phyloP scores from a whole-genome alignment of 2,113 vertebrate genomes.

The Podocnemis expansa region DNA sequence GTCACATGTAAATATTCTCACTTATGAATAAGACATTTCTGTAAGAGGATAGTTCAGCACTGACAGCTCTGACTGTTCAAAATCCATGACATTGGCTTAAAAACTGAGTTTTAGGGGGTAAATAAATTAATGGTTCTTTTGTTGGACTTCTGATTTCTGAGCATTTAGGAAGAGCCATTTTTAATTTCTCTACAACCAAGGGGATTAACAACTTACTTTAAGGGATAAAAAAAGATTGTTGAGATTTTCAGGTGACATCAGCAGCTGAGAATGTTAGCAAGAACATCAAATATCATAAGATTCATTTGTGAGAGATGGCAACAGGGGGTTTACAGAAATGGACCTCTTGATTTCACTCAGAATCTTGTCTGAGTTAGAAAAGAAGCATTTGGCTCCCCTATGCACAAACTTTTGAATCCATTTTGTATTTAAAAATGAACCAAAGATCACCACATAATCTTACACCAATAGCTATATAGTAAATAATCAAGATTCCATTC shows the following conservation, averaged over 20 bases:
- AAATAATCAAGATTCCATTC: not conserved
- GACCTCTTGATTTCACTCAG: not conserved
- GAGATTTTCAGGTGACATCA: not conserved
- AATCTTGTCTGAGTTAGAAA: not conserved
- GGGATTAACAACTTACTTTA: not conserved
- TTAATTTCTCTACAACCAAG: not conserved
- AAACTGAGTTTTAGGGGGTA: not conserved
- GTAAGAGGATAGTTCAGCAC: constrained; percentile 8
- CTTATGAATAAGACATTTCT: constrained; percentile 26
- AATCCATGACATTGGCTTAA: constrained; percentile 27
- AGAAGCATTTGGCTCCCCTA: not conserved
- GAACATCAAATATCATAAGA: not conserved
- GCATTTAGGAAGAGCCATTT: not conserved
- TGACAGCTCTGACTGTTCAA: not conserved
- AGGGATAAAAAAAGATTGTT: not conserved
- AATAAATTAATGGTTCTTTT: constrained; percentile 14
- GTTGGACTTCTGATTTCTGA: not conserved
- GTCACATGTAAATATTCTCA: not conserved
- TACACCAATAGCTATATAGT: not conserved
- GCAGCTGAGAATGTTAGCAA: not conserved
- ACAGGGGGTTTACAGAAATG: not conserved
- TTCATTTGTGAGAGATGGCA: not conserved
- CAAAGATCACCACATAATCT: not conserved
- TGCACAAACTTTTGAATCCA: not conserved
- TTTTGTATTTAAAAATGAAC: not conserved